Percentiles rank a stretch among this genome's conserved stretches.
Evolutionary conservation across 2,888 invertebrate species (phyloP).

Genomic region (Pristionchus japonicus): DNA sequence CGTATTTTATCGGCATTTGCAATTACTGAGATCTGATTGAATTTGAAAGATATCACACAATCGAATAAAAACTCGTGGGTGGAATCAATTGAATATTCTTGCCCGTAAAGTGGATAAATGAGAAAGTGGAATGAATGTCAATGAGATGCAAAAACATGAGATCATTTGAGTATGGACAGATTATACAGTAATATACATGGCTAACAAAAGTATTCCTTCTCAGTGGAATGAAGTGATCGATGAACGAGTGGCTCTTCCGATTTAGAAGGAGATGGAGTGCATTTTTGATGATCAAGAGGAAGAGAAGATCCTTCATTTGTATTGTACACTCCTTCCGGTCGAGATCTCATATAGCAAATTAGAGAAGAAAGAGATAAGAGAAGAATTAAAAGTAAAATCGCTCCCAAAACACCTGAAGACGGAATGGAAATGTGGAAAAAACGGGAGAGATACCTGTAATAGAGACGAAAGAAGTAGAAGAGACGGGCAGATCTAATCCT

Average conservation of each 20-base stretch:
- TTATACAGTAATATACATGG: background rate
- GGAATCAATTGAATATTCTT: too few species aligned
- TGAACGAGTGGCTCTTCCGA: constrained; percentile 22
- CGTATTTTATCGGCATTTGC: too few species aligned
- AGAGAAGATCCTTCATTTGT: constrained; percentile 59
- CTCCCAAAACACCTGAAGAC: constrained; percentile 61
- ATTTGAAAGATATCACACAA: too few species aligned
- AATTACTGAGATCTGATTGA: too few species aligned
- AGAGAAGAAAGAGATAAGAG: constrained; percentile 60
- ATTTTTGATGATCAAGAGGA: background rate
- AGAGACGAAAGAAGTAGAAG: constrained; percentile 1
- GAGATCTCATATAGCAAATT: constrained; percentile 68
- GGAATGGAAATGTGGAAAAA: background rate
- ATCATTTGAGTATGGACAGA: background rate
- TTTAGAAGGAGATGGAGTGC: constrained; percentile 8
- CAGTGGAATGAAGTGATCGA: background rate
- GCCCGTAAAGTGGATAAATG: background rate
- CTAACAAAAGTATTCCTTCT: constrained; percentile 40
- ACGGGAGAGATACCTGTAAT: background rate
- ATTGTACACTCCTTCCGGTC: constrained; percentile 74
- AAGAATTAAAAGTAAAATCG: constrained; percentile 57
- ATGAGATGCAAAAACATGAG: background rate
- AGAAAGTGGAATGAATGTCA: background rate
- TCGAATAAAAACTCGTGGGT: too few species aligned
- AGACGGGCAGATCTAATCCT: background rate